Base-by-base conservation (phyloP, 2,113 vertebrate species). In the Pelobates fuscus region DNA sequence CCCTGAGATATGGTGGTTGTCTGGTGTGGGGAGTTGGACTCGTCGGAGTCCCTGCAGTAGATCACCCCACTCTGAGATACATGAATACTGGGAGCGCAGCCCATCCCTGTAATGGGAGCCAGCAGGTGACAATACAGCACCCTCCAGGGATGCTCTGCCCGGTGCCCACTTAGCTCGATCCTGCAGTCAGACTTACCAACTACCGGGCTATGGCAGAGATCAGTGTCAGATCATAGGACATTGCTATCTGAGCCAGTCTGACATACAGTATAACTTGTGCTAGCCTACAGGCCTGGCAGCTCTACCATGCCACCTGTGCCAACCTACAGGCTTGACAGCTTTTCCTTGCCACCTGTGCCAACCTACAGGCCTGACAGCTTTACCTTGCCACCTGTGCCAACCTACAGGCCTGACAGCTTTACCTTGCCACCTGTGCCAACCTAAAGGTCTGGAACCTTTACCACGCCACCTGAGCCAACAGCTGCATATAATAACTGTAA, bases 1-100 rank as follows among this genome's bases (percentile, higher is more conserved):
- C 93, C 94, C 91, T 94, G 95, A 43, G 96, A 95, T 90, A 92
- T 88, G 83, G 92, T 88, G 83, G 94, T 89, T 86, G 91, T 94
- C 88, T 95, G 94, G 82, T 92, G 94, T 15, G 95, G 94, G 26
- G 95, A 98, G 82, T 84, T 93, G 88, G 95, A 96, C 82, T 95
- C 96, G 83, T 98, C 95, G 60, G 96, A 97, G 91, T 96, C 95
- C 61, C 95, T 92, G 90, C 96, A 98, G 91, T 98, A 98, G 85
- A 98, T 95, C 87, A 97, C 95, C 77, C 96, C 95, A 93, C 95
- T 98, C 89, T 98, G 96, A 81, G 95, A 98, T 88, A 98, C 95
- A 88, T 98, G 95, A 88, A 98, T 97, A 81, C 96, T 98, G 85
- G 96, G 95, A 84, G 95, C 95, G 88, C 95, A 98, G 92, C 95